phyloP scores from a whole-genome alignment of 30 jellyfish, hydroid and myxozoan species.

The Hydractinia echinata region DNA sequence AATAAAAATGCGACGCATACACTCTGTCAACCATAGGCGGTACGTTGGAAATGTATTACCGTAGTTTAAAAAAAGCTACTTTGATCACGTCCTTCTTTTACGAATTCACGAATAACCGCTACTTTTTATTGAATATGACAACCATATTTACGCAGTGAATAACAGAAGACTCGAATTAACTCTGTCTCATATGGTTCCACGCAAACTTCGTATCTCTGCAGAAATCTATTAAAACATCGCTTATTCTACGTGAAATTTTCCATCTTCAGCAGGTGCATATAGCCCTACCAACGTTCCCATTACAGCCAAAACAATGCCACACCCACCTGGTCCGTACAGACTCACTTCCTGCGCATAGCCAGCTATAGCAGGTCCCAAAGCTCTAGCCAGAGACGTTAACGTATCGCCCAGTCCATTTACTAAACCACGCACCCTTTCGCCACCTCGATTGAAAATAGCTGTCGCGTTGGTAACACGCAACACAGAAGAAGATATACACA shows the following conservation, averaged over 20 bases:
- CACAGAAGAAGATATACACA: conserved; percentile 80
- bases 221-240: too few species aligned
- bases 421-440: conserved; percentile 71
- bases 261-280: conserved; percentile 18
- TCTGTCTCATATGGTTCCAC: too few species aligned
- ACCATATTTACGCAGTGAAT: too few species aligned
- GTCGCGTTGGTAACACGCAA: conserved; percentile 77
- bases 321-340: conserved; percentile 80
- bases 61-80: too few species aligned
- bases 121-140: too few species aligned
- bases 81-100: too few species aligned
- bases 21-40: too few species aligned
- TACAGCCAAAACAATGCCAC: conserved; percentile 33
- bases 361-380: conserved; percentile 83
- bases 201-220: too few species aligned
- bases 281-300: conserved; percentile 53
- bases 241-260: not conserved
- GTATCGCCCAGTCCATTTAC: conserved; percentile 83
- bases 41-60: too few species aligned
- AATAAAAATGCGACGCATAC: too few species aligned
- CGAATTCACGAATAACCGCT: too few species aligned
- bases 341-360: conserved; percentile 76
- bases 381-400: conserved; percentile 76
- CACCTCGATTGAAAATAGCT: conserved; percentile 59
- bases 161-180: too few species aligned